A percentile compares a stretch with the other conserved stretches of the same genome.
phyloP scores from a whole-genome alignment of 1,140 invertebrate genomes.

The Panagrolaimus sp. region DNA sequence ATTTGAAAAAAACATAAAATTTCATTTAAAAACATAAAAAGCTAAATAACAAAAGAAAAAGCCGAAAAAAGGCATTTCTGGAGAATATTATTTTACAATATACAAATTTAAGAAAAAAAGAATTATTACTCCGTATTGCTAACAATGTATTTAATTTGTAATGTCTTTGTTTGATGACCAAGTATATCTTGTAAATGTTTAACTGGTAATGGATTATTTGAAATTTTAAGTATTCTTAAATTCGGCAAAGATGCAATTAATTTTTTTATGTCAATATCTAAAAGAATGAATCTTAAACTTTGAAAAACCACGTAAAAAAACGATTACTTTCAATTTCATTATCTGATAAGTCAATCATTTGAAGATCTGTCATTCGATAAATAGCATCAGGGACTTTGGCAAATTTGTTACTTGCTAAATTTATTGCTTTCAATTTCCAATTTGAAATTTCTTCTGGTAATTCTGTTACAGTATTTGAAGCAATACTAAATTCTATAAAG shows the following conservation, averaged over 20 bases:
- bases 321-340: slow-evolving; percentile 24
- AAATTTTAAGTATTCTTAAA: background rate
- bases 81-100: background rate
- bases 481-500: slow-evolving; percentile 35
- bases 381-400: slow-evolving; percentile 26
- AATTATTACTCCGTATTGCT: background rate
- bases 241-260: background rate
- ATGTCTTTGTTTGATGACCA: no score
- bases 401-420: slow-evolving; percentile 33
- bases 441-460: slow-evolving; percentile 31
- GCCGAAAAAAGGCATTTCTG: background rate
- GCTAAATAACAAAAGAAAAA: background rate
- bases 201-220: background rate
- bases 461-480: slow-evolving; percentile 25
- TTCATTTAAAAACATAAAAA: background rate
- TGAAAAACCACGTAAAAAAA: background rate
- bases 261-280: background rate
- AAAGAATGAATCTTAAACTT: background rate
- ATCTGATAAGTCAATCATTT: slow-evolving; percentile 28
- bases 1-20: background rate
- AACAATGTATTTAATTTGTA: no score
- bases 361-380: slow-evolving; percentile 25
- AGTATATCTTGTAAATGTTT: background rate
- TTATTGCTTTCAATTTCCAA: slow-evolving; percentile 33
- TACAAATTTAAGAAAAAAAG: no score